Percentiles rank a stretch among this genome's conserved stretches.
Evolutionary conservation across 2,113 vertebrate genomes (phyloP).

Genomic region (Notarius lentiginosus): DNA sequence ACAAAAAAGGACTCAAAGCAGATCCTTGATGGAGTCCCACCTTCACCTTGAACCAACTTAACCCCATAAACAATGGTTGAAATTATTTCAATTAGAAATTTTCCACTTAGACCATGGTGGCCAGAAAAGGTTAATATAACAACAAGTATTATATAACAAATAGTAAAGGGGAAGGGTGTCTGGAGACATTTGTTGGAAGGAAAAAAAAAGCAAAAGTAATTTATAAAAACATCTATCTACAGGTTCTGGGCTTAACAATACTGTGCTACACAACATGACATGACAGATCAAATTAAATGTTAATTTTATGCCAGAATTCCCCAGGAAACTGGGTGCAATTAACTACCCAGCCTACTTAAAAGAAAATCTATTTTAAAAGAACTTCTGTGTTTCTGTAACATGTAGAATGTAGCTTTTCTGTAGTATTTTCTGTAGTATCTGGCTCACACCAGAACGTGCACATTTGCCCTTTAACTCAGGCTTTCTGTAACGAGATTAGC

Average conservation of each 20-base stretch:
- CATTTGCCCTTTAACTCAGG: background rate
- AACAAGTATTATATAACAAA: background rate
- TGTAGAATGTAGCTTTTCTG: background rate
- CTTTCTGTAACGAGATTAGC: background rate
- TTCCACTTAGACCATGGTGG: background rate
- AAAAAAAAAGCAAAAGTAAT: background rate
- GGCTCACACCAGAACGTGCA: background rate
- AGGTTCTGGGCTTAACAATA: background rate
- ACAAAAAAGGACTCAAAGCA: too few species aligned
- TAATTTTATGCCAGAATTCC: background rate
- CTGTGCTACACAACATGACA: background rate
- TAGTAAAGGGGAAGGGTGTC: background rate
- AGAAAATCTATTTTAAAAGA: background rate
- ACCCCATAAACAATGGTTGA: too few species aligned
- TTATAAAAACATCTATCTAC: background rate
- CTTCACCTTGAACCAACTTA: too few species aligned
- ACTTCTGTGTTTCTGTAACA: background rate
- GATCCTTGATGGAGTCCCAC: too few species aligned
- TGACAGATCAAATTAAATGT: background rate
- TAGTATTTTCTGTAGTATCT: background rate
- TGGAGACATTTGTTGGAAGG: background rate
- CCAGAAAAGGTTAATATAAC: background rate
- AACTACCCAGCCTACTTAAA: background rate
- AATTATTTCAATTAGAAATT: background rate
- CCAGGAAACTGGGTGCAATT: background rate